Conservation (phyloP, 2,888 invertebrate genomes). For the Scaptomyza tumidula region DNA sequence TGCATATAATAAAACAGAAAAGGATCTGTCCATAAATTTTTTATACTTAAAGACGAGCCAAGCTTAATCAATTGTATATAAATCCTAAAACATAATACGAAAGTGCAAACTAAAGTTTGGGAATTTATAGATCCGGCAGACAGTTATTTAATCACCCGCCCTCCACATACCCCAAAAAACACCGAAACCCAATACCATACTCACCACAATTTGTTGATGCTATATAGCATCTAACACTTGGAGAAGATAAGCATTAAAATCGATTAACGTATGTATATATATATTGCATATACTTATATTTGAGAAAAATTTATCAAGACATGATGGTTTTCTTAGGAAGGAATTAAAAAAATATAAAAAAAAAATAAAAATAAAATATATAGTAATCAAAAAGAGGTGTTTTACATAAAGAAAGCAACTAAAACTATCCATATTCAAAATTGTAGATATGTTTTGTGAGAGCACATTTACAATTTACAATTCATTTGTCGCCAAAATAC, state of each 20-base stretch:
- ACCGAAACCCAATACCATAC: slow-evolving; percentile 11
- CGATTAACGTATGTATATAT: slow-evolving; percentile 7
- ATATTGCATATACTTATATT: slow-evolving; percentile 28
- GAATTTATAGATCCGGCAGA: background rate
- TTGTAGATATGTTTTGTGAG: slow-evolving; percentile 14
- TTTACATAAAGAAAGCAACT: slow-evolving; percentile 11
- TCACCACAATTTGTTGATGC: slow-evolving; percentile 16
- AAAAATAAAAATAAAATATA: background rate
- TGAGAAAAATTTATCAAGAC: slow-evolving; percentile 14
- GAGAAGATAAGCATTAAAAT: slow-evolving; percentile 13
- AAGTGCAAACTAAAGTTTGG: too few relatives aligned
- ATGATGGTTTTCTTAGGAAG: slow-evolving; percentile 6
- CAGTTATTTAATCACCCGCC: background rate
- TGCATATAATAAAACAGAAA: too few relatives aligned
- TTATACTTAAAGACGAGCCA: too few relatives aligned
- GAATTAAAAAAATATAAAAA: background rate
- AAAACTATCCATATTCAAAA: slow-evolving; percentile 14
- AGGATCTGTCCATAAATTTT: too few relatives aligned
- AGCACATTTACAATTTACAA: slow-evolving; percentile 12
- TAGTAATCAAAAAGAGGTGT: background rate
- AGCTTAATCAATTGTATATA: too few relatives aligned
- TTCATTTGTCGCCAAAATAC: slow-evolving; percentile 7
- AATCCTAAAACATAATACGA: too few relatives aligned
- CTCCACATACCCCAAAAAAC: background rate
- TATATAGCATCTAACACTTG: background rate